Percentiles rank a stretch among this genome's conserved stretches.
phyloP scores from a whole-genome alignment of 2,797 vertebrate genomes.

The Spizella passerina region DNA sequence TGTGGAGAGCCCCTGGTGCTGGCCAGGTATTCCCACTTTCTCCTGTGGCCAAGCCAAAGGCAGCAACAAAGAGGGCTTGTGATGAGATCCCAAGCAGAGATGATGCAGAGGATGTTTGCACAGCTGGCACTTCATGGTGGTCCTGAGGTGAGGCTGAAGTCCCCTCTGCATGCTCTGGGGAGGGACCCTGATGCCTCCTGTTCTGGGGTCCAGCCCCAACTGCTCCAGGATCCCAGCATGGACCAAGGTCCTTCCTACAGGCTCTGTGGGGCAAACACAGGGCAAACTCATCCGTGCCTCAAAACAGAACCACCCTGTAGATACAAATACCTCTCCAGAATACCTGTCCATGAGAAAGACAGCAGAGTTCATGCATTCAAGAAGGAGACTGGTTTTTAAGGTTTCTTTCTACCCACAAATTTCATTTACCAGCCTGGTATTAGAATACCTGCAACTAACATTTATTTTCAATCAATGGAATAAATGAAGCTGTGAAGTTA shows the following conservation, averaged over 20 bases:
- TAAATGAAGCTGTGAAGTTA: neutral
- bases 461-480: neutral
- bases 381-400: neutral
- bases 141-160: neutral
- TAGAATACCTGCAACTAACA: neutral
- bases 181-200: fast-evolving
- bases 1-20: fast-evolving
- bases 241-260: neutral
- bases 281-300: neutral
- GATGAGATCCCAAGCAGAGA: neutral
- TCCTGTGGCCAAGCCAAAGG: fast-evolving
- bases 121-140: neutral
- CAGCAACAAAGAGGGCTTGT: neutral
- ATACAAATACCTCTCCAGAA: neutral
- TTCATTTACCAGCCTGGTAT: neutral
- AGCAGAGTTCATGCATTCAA: neutral
- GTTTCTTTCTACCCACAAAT: neutral
- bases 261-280: neutral
- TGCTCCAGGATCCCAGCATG: neutral
- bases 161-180: neutral
- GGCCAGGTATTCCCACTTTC: fast-evolving
- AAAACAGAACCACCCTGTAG: neutral
- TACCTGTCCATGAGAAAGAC: neutral
- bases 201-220: fast-evolving
- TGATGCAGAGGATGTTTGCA: neutral